Percentiles rank a stretch among this genome's conserved stretches.
Conservation (phyloP, 2,888 invertebrate genomes). For the Drosophila gaucha region DNA sequence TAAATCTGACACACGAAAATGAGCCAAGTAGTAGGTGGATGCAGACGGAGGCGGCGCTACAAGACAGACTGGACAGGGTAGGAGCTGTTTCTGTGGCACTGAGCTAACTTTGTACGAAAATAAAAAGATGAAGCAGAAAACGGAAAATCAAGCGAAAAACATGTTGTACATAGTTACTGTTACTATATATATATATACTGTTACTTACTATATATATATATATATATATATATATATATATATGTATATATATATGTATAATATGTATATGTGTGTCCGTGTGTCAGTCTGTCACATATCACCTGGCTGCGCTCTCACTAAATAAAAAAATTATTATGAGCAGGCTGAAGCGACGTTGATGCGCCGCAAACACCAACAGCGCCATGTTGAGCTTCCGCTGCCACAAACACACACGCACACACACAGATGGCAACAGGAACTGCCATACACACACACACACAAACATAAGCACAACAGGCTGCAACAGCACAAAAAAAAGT, state of each 20-base stretch:
- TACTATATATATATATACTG: not conserved
- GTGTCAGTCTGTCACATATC: constrained; percentile 26
- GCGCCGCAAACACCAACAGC: constrained; percentile 54
- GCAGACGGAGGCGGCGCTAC: not conserved
- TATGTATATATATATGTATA: not conserved
- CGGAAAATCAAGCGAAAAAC: constrained; percentile 57
- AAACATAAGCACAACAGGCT: constrained; percentile 9
- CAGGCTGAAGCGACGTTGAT: constrained; percentile 52
- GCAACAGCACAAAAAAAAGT: constrained; percentile 43
- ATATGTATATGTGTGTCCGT: constrained; percentile 9
- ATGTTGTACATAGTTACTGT: constrained; percentile 30
- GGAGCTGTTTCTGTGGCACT: not conserved
- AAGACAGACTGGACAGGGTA: not conserved
- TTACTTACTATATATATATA: not conserved
- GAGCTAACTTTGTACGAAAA: constrained; percentile 14
- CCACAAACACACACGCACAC: constrained; percentile 31
- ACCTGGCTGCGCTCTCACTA: constrained; percentile 53
- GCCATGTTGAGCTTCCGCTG: constrained; percentile 70
- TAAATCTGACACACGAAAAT: constrained; percentile 67
- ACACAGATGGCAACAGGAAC: constrained; percentile 47
- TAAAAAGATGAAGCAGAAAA: constrained; percentile 3
- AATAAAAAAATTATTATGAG: constrained; percentile 77
- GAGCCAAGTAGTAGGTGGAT: constrained; percentile 41
- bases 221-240: not conserved
- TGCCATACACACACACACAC: constrained; percentile 34